Base-by-base conservation (phyloP, 1,140 invertebrate species). In the Penaeus indicus region DNA sequence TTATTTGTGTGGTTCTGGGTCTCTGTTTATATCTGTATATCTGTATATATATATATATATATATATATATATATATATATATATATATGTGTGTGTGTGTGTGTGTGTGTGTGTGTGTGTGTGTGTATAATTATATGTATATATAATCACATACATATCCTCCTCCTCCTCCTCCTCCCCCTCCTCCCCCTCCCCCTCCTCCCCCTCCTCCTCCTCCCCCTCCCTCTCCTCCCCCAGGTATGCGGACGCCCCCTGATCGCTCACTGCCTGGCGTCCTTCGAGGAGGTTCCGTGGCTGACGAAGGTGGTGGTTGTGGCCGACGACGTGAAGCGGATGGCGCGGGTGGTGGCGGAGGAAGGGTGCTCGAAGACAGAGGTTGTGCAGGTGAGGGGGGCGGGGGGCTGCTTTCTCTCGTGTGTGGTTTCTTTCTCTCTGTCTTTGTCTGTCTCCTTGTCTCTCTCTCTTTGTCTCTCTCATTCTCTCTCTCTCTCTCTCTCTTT, bases 291-390 rank as follows among this genome's bases (percentile, higher is more conserved):
- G 27, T 88, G 86, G 86, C 32, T 88, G 72, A 21, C 42, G 19
- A 75, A 64, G 81, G 81, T 84, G 80, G 86, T 88, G 81, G 86
- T 88, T 63, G 86, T 88, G 81, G 86, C 86, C 5, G 86, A 88
- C 38, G 86, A 88, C 69, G 47, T 75, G n/a, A 61, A 5, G 8
- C 78, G 81, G 69, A 88, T 88, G 86, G 38, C n/a, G 60, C 67
- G 21, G 5, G 81, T 88, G 47, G 69, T 88, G 54, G 22, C 10
- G 3, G 38, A 32, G 3, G 80, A 60, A 13, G 80, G 32, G 32
- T 81, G 84, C 3, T 75, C 86, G n/a, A 84, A 84, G 67, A 81
- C 84, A 61, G 82, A 22, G 7, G 81, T 83, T n/a, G 54, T 88
- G 2, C 47, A 83, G 80, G 86, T 88, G 13, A 78, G 80, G n/a